Conservation (phyloP, 2,797 vertebrate genomes). For the Alfaro cultratus region DNA sequence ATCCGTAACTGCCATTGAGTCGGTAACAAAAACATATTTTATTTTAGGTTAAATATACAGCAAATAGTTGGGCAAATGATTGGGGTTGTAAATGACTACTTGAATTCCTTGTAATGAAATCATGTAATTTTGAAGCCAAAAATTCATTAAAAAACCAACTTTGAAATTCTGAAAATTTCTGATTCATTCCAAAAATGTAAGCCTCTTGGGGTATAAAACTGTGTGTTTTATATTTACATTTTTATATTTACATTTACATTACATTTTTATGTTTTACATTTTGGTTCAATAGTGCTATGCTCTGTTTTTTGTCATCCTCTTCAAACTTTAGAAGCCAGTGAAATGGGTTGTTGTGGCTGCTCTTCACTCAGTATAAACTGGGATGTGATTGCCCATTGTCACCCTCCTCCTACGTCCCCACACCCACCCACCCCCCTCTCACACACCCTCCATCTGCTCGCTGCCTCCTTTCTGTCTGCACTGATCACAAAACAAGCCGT, state of each 20-base stretch:
- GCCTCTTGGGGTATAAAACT: neutral
- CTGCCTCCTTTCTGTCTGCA: conserved; percentile 69
- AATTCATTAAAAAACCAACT: neutral
- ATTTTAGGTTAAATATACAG: neutral
- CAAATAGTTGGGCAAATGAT: too few relatives aligned
- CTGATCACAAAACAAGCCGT: conserved; percentile 76
- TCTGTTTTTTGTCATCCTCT: neutral
- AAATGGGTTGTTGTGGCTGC: conserved; percentile 1
- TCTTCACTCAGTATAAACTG: conserved; percentile 45
- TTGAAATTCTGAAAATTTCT: neutral
- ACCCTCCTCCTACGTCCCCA: conserved; percentile 11
- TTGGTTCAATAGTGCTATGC: neutral
- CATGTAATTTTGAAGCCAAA: neutral
- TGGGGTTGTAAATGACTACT: neutral
- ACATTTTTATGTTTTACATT: too few relatives aligned
- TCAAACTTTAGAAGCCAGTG: conserved; percentile 1
- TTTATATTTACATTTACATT: too few relatives aligned
- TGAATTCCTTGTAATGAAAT: neutral
- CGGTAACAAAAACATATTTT: neutral
- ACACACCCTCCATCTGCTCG: conserved; percentile 53
- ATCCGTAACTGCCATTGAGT: neutral
- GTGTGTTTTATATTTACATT: too few relatives aligned
- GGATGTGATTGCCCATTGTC: conserved; percentile 56
- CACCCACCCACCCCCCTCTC: conserved; percentile 22
- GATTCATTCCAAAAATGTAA: neutral